These are phyloP conservation scores for Horisme vitalbata DNA, from an alignment of 2,888 invertebrate species.

Conservation along the genomic window DNA sequence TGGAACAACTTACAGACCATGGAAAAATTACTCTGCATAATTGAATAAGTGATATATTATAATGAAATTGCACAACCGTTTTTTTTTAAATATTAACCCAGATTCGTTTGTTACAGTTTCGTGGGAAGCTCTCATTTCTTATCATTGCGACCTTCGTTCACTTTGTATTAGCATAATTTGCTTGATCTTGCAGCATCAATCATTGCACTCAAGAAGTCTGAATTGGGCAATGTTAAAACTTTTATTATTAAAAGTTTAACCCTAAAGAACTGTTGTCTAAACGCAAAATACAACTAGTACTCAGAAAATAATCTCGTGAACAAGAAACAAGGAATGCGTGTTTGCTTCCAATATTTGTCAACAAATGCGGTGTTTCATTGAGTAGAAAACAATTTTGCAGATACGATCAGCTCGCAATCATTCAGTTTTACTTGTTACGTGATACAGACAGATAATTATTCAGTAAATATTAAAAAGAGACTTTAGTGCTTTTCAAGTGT, in stretches of 20 bases:
- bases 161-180: constrained; percentile 16
- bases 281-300: no score
- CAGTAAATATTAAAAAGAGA: constrained; percentile 14
- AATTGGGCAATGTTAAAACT: no score
- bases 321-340: constrained; percentile 53
- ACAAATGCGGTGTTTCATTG: constrained; percentile 49
- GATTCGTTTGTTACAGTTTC: constrained; percentile 26
- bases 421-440: constrained; percentile 40
- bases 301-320: constrained; percentile 24
- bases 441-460: constrained; percentile 24
- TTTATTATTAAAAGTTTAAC: no score
- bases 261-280: no score
- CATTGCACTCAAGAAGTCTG: constrained; percentile 19
- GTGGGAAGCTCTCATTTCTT: constrained; percentile 39
- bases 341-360: constrained; percentile 64
- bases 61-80: constrained; percentile 3
- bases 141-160: constrained; percentile 27
- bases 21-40: background rate
- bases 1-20: no score
- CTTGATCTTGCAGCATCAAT: background rate
- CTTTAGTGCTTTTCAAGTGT: constrained; percentile 23
- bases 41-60: background rate
- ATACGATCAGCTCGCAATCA: constrained; percentile 22
- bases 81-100: no score
- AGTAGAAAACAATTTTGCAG: constrained; percentile 42